Conservation (phyloP, 2,888 invertebrate species). For the Cephus nigrinus region DNA sequence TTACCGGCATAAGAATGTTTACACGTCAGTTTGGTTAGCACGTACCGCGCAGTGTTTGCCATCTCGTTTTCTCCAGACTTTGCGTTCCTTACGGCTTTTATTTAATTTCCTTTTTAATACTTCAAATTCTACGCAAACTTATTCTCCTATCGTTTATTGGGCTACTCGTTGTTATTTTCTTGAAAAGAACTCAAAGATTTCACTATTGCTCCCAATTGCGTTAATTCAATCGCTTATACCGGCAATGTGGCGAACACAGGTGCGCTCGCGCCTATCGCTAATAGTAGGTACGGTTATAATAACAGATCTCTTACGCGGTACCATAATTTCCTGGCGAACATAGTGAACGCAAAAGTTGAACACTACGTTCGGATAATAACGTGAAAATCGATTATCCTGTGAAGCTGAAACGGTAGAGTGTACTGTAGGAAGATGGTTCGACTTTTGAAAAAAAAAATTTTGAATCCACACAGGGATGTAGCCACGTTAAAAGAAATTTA, state of each 20-base stretch:
- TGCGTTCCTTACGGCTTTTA: background rate
- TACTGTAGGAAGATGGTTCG: background rate
- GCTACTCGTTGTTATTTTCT: background rate
- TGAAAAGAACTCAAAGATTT: background rate
- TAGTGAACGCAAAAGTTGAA: background rate
- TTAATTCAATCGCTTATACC: background rate
- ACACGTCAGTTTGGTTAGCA: conserved; percentile 3
- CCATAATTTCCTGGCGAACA: background rate
- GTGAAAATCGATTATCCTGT: background rate
- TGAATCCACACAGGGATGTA: background rate
- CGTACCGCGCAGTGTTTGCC: background rate
- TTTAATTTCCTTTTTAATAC: background rate
- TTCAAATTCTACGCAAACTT: background rate
- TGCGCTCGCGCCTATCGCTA: conserved; percentile 35
- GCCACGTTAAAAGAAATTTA: background rate
- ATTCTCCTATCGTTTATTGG: background rate
- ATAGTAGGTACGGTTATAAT: conserved; percentile 50
- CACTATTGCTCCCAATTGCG: background rate
- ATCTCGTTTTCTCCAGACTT: background rate
- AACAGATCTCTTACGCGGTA: conserved; percentile 33
- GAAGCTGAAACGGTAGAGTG: background rate
- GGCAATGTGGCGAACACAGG: background rate
- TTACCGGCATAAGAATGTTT: background rate
- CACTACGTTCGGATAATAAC: background rate
- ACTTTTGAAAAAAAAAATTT: background rate